These are phyloP conservation scores for Intellagama lesueurii DNA, from an alignment of 2,797 vertebrate species.

Conservation along the genomic window DNA sequence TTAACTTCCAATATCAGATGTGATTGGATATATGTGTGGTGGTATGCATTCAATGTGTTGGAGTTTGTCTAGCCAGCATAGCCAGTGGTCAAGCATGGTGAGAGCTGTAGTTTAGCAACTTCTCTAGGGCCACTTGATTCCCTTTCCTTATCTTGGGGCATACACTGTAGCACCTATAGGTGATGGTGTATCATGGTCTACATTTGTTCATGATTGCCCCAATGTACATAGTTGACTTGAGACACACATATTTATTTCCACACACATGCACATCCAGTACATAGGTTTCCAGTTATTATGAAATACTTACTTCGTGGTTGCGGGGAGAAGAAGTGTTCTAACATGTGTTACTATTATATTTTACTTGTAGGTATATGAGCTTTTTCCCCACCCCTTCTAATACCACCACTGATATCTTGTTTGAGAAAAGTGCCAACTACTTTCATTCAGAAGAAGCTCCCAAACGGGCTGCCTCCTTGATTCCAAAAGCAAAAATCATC, in stretches of 20 bases:
- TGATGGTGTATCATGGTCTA: neutral
- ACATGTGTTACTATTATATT: neutral
- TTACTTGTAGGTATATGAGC: slow-evolving; percentile 91
- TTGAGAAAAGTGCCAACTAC: slow-evolving; percentile 98
- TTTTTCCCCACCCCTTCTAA: slow-evolving; percentile 94
- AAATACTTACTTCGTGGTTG: neutral
- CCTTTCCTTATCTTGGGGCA: neutral
- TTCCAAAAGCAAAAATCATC: slow-evolving; percentile 97
- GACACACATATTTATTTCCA: neutral
- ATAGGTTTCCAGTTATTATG: neutral
- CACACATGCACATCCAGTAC: no score
- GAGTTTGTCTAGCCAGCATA: no score
- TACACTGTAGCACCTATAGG: neutral
- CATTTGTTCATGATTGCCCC: neutral
- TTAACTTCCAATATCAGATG: no score
- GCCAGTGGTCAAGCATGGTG: no score
- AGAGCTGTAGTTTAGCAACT: no score
- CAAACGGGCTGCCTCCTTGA: slow-evolving; percentile 86
- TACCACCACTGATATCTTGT: slow-evolving; percentile 89
- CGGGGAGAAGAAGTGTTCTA: neutral
- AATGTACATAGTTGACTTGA: neutral
- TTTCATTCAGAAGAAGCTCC: slow-evolving; percentile 95
- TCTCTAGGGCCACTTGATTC: neutral
- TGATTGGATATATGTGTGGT: no score
- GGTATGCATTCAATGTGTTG: no score